Base-by-base conservation (phyloP, 2,888 invertebrate genomes). In the Empis stercorea region DNA sequence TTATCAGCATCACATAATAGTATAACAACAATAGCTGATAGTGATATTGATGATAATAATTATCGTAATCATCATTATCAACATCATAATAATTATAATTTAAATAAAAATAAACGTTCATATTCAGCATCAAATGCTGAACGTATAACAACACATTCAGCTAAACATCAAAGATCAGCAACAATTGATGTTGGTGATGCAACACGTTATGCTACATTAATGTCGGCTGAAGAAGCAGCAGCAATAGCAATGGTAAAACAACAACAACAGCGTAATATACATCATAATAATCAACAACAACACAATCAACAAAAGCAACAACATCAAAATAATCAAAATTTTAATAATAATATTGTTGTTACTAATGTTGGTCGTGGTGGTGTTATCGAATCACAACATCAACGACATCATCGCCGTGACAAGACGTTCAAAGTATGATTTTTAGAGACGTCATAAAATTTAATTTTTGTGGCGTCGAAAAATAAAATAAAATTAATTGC, bases 381-480 rank as follows among this genome's bases (percentile, higher is more conserved):
- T 14, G n/a, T 3, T 16, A 32, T 43, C 34, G 52, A 11, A 52
- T 54, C 34, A 40, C 56, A 64, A 50, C 57, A 64, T 1, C 64
- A 62, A 11, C 64, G 61, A 45, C 65, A 61, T 6, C 65, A 65
- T 53, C 64, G 68, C 43, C 67, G 68, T 41, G 67, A 68, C 51
- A 68, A 68, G 61, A 68, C 67, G 36, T 68, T 68, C 47, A 68
- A 68, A 61, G 67, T 68, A 68, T 68, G 67, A 68, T 68, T 68
- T 68, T 68, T 67, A 63, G 67, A 68, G 67, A 68, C 68, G 68
- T 68, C 67, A 66, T 68, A 68, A 68, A 65, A 66, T 37, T 16
- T 45, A 41, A 37, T 51, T 44, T 48, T 50, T 50, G 50, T 50
- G 50, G 46, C 50, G 50, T 50, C 50, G 30, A 17, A 14, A 43